Evolutionary conservation across 2,888 invertebrate genomes (phyloP).

Genomic region (Elysia crispata): DNA sequence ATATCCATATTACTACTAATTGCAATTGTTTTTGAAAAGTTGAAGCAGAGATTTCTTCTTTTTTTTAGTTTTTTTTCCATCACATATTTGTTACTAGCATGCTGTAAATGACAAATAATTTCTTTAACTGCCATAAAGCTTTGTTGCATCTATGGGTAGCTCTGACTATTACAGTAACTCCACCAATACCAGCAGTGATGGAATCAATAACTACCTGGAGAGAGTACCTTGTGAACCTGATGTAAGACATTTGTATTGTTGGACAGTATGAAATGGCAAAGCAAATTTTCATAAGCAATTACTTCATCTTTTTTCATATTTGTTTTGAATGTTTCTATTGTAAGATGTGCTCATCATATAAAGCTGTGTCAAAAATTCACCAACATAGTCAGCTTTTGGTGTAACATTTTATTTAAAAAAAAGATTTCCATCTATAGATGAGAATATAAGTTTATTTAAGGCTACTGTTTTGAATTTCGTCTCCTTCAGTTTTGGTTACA

Average conservation of each 20-base stretch:
- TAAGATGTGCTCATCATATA: too few species aligned
- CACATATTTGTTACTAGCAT: too few species aligned
- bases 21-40: too few species aligned
- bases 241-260: constrained; percentile 59
- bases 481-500: too few species aligned
- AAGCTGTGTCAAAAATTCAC: too few species aligned
- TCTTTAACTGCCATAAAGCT: constrained; percentile 53
- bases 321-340: not conserved
- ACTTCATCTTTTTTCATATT: not conserved
- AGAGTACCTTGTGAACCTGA: constrained; percentile 63
- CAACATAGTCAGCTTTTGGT: too few species aligned
- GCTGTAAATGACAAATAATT: not conserved
- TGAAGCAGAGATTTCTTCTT: not conserved
- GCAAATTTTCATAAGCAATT: not conserved
- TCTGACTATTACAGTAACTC: constrained; percentile 64
- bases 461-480: too few species aligned
- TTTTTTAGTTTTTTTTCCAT: not conserved
- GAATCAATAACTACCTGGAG: constrained; percentile 56
- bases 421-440: too few species aligned
- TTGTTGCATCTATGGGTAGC: constrained; percentile 68
- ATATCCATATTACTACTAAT: too few species aligned
- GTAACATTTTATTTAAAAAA: too few species aligned
- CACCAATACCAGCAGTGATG: constrained; percentile 57
- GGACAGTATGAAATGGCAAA: too few species aligned
- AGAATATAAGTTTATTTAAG: too few species aligned